phyloP scores from a whole-genome alignment of 2,797 vertebrate genomes.

The Pipistrellus kuhlii region DNA sequence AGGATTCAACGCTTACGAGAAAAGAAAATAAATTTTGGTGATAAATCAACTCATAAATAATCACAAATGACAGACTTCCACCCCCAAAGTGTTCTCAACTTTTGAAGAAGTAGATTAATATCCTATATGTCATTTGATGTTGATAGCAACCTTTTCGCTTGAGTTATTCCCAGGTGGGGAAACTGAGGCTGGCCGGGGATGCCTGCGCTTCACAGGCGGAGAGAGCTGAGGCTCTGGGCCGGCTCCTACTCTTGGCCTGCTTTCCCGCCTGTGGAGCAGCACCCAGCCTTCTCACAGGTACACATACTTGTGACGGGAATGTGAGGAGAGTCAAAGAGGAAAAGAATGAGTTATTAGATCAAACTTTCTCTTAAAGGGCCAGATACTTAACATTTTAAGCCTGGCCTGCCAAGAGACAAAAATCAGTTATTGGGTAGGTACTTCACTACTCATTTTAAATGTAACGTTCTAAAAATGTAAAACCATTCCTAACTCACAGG shows the following conservation, averaged over 20 bases:
- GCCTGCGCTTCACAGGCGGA: not conserved
- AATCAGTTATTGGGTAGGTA: not conserved
- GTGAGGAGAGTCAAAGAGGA: not conserved
- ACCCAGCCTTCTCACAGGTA: not conserved
- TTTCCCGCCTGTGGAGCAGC: not conserved
- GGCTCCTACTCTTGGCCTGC: not conserved
- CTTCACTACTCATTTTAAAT: slow-evolving; percentile 43
- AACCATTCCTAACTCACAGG: slow-evolving; percentile 34
- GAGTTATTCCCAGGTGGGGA: not conserved
- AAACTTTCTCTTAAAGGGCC: not conserved
- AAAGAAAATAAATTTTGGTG: not conserved
- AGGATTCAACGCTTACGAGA: not conserved
- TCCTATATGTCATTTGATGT: not conserved
- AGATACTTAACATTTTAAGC: slow-evolving; percentile 12
- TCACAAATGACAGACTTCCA: not conserved
- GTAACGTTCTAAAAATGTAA: slow-evolving; percentile 47
- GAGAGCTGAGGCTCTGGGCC: not conserved
- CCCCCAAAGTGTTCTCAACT: slow-evolving; percentile 27
- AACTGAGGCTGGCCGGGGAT: not conserved
- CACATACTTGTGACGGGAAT: too few species aligned
- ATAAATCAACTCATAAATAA: slow-evolving; percentile 52
- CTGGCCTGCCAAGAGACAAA: slow-evolving; percentile 3
- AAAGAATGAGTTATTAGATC: not conserved
- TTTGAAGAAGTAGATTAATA: not conserved
- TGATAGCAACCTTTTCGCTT: not conserved